Percentiles rank a stretch among this genome's conserved stretches.
Evolutionary conservation across 2,113 vertebrate species (phyloP).

Genomic region (Alaudala cheleensis): DNA sequence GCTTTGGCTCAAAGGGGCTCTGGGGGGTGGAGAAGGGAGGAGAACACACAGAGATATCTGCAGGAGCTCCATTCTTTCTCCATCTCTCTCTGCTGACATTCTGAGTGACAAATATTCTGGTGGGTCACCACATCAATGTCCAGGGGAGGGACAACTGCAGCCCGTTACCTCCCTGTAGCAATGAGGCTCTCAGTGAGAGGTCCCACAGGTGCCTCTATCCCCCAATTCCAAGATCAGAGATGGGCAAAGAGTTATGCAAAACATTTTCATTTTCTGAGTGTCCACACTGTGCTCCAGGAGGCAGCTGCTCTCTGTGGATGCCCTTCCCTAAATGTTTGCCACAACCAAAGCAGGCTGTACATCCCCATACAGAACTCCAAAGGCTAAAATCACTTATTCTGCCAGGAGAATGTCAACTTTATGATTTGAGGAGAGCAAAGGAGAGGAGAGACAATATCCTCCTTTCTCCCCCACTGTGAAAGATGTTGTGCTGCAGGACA

Average conservation of each 20-base stretch:
- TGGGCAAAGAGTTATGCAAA: not conserved
- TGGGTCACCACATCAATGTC: not conserved
- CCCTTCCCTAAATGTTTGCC: not conserved
- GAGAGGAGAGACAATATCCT: not conserved
- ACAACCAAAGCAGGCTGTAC: not conserved
- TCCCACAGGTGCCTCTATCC: not conserved
- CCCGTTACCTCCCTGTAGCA: not conserved
- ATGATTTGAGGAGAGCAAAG: not conserved
- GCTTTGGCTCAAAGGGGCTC: not conserved
- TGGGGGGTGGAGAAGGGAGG: not conserved
- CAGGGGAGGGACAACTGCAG: not conserved
- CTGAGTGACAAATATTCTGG: not conserved
- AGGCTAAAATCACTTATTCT: not conserved
- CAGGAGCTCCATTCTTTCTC: not conserved
- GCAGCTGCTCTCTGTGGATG: not conserved
- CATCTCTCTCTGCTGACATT: not conserved
- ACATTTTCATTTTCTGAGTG: not conserved
- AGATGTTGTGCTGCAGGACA: not conserved
- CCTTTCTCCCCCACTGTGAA: not conserved
- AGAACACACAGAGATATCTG: not conserved
- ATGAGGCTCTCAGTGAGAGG: accelerated
- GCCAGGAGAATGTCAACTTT: not conserved
- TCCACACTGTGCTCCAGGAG: not conserved
- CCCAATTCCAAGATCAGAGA: not conserved
- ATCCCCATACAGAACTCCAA: not conserved